Conservation (phyloP, 1,140 invertebrate genomes). For the Hycleus cichorii region DNA sequence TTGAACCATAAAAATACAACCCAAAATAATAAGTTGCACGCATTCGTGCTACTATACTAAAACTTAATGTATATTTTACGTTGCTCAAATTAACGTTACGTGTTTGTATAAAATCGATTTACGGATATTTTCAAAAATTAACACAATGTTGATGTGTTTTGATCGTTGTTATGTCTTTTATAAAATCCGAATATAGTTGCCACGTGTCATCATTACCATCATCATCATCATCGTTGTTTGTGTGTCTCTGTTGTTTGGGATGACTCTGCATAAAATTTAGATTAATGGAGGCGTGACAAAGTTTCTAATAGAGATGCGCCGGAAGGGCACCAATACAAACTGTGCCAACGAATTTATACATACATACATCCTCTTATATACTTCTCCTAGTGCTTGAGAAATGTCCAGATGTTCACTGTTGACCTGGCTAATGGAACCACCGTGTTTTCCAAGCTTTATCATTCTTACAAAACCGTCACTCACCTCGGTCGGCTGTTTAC, state of each 20-base stretch:
- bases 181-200: constrained; percentile 13
- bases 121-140: constrained; percentile 2
- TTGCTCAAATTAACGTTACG: too few relatives aligned
- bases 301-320: constrained; percentile 25
- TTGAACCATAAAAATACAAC: constrained; percentile 7
- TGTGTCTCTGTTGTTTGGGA: constrained; percentile 1
- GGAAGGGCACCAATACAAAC: constrained; percentile 21
- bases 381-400: constrained; percentile 16
- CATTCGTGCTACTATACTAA: too few relatives aligned
- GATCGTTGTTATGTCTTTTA: not conserved
- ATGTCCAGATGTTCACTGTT: constrained; percentile 26
- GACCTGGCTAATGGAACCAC: constrained; percentile 31
- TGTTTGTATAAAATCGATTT: too few relatives aligned
- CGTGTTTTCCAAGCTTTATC: constrained; percentile 17
- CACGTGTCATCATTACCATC: constrained; percentile 15
- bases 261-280: constrained; percentile 28
- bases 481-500: too few relatives aligned
- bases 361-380: not conserved
- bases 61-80: too few relatives aligned
- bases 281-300: constrained; percentile 32
- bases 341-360: not conserved
- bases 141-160: constrained; percentile 5
- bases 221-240: too few relatives aligned
- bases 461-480: constrained; percentile 10
- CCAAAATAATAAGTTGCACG: not conserved